Evolutionary conservation across 2,888 invertebrate species (phyloP), one percentile per base, ranked within the genome.

Genomic region (Druceiella hillmani): DNA sequence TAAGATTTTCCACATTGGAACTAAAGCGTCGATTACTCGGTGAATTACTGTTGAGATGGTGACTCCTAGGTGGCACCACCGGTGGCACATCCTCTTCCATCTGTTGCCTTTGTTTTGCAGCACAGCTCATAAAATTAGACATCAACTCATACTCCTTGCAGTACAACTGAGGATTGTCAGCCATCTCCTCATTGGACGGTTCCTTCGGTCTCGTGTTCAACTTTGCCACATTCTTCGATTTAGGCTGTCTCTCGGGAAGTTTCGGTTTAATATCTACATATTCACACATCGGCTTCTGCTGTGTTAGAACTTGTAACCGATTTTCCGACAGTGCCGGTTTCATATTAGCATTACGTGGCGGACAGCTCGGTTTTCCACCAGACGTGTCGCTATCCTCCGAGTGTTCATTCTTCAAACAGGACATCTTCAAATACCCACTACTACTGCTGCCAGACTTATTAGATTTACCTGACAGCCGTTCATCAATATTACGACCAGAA

Each of bases 341-440:
- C n/a, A n/a, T n/a, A n/a, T n/a, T n/a, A n/a, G n/a, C n/a, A n/a
- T n/a, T n/a, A n/a, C n/a, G n/a, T n/a, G n/a, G n/a, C 17, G 67
- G 66, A 2, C 66, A 59, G 41, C 65, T 65, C n/a, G 66, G 66
- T 4, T 57, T 54, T 20, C 59, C 67, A 43, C 51, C 56, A 27
- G 62, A 56, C 4, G 60, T 60, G 55, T 65, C 68, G 52, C 61
- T 59, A 50, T 66, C 66, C 39, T 64, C 66, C 36, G 61, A 57
- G 14, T 61, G 62, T 44, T 66, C 67, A 53, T 61, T 64, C 45
- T 63, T 62, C 44, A 66, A 55, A 48, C 66, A 63, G 22, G 66
- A 61, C 70, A 71, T 70, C 45, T 66, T 59, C 46, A 70, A 63
- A 55, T 70, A 71, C 7, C 68, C 70, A 53, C 63, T 61, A 51